Conservation (phyloP, 2,113 vertebrate genomes). For the Python bivittatus region DNA sequence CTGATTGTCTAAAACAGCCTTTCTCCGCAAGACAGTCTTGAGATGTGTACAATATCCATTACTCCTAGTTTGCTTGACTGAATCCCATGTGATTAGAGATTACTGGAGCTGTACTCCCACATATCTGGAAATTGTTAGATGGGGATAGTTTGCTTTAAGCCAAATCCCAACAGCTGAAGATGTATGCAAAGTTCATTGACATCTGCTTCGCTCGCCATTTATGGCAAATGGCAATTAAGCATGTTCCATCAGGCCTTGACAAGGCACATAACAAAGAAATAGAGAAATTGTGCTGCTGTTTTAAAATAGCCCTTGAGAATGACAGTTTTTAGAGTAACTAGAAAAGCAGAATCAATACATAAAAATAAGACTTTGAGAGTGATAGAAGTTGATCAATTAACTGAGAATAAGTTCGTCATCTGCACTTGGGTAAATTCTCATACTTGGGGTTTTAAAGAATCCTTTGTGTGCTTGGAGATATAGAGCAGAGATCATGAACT, state of each 20-base stretch:
- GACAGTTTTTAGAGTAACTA: background rate
- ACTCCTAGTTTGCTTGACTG: too few relatives aligned
- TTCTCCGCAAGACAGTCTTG: too few relatives aligned
- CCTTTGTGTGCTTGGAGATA: too few relatives aligned
- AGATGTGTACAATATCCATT: too few relatives aligned
- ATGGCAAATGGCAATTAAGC: background rate
- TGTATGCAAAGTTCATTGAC: slow-evolving; percentile 29
- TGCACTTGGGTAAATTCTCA: background rate
- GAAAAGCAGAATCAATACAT: background rate
- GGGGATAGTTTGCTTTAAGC: background rate
- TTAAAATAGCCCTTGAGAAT: slow-evolving; percentile 16
- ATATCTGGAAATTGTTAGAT: too few relatives aligned
- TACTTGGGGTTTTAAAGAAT: background rate
- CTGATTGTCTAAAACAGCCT: background rate
- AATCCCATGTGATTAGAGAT: too few relatives aligned
- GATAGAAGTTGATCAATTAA: slow-evolving; percentile 24
- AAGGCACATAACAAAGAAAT: slow-evolving; percentile 24
- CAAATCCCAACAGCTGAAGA: slow-evolving; percentile 15
- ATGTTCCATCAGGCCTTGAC: background rate
- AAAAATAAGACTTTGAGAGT: slow-evolving; percentile 20
- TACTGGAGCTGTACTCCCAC: too few relatives aligned
- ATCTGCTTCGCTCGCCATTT: slow-evolving; percentile 18
- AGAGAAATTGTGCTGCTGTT: background rate
- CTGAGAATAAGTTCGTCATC: background rate
- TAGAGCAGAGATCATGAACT: background rate